A percentile compares a stretch with the other conserved stretches of the same genome.
Evolutionary conservation across 2,888 invertebrate species (phyloP).

Genomic region (Rugalucina vietnamica): DNA sequence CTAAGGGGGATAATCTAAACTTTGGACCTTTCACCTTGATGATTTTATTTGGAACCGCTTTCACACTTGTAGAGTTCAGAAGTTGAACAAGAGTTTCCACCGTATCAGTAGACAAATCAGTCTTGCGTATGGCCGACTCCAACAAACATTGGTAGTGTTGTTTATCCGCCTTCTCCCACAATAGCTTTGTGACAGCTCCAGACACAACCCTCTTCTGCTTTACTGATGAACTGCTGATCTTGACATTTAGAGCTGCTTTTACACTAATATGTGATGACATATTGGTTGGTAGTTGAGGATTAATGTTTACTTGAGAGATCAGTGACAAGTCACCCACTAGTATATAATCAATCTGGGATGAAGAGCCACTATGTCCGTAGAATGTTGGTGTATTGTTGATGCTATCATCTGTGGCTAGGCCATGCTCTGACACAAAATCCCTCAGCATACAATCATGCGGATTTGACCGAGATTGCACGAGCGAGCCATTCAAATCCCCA

Average conservation of each 20-base stretch:
- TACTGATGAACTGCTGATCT: not conserved
- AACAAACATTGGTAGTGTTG: not conserved
- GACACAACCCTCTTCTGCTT: not conserved
- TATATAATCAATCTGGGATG: constrained; percentile 1
- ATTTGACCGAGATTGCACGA: not conserved
- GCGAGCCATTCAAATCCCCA: not conserved
- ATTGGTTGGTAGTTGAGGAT: not conserved
- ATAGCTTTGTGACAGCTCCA: not conserved
- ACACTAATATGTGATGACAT: not conserved
- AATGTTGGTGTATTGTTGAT: not conserved
- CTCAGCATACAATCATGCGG: not conserved
- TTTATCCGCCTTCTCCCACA: not conserved
- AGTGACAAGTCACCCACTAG: not conserved
- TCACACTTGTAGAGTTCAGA: not conserved
- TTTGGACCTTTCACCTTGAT: not conserved
- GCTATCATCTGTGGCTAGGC: not conserved
- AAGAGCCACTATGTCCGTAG: not conserved
- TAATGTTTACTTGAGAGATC: not conserved
- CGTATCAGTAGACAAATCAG: not conserved
- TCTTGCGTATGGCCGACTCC: not conserved
- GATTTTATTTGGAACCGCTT: not conserved
- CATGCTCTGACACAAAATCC: not conserved
- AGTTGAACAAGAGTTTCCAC: not conserved
- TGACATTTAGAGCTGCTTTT: not conserved
- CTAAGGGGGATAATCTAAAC: not conserved